phyloP scores from a whole-genome alignment of 2,888 invertebrate species.

The Catonia carolina region DNA sequence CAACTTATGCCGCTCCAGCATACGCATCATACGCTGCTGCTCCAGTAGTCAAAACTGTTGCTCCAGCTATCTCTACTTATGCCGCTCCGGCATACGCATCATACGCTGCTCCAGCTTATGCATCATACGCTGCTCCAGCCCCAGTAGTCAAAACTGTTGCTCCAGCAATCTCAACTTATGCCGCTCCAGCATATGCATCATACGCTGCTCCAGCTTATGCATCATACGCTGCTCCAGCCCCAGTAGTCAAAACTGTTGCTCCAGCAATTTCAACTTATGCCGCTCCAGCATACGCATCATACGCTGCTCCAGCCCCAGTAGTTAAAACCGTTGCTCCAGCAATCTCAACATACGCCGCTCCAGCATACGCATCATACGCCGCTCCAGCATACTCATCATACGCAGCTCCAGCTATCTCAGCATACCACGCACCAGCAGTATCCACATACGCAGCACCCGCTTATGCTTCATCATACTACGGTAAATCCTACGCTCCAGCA shows the following conservation, averaged over 20 bases:
- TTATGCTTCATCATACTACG: conserved; percentile 17
- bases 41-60: conserved; percentile 14
- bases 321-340: not conserved
- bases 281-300: conserved; percentile 4
- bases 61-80: conserved; percentile 21
- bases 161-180: conserved; percentile 22
- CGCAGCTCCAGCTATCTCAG: conserved; percentile 6
- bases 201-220: conserved; percentile 20
- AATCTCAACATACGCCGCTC: conserved; percentile 3
- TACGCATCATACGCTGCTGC: conserved; percentile 17
- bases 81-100: conserved; percentile 12
- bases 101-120: not conserved
- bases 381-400: conserved; percentile 1
- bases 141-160: conserved; percentile 22
- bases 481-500: conserved; percentile 3
- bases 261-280: conserved; percentile 13
- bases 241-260: conserved; percentile 26
- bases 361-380: conserved; percentile 7
- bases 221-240: conserved; percentile 21
- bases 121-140: not conserved
- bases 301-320: conserved; percentile 16
- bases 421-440: conserved; percentile 24
- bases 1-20: conserved; percentile 17
- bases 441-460: conserved; percentile 21
- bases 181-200: conserved; percentile 23